Percentiles rank a stretch among this genome's conserved stretches.
These are phyloP conservation scores for Metopolophium dirhodum DNA, from an alignment of 1,140 invertebrate species.

Conservation along the genomic window DNA sequence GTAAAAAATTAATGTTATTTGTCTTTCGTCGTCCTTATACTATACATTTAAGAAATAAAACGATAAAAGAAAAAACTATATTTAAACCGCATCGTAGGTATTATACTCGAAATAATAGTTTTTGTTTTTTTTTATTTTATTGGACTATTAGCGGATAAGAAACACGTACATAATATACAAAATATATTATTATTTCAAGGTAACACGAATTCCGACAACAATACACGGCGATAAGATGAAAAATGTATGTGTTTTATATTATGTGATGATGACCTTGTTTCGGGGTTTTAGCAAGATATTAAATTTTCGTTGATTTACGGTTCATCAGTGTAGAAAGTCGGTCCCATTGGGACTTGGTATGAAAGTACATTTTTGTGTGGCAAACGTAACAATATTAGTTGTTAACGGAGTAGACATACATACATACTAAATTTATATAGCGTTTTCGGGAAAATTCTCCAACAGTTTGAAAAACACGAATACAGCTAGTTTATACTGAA, in stretches of 20 bases:
- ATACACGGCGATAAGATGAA: background rate
- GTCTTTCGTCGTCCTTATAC: background rate
- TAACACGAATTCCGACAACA: background rate
- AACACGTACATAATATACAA: background rate
- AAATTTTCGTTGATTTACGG: conserved; percentile 31
- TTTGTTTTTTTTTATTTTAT: background rate
- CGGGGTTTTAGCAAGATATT: background rate
- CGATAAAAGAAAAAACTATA: background rate
- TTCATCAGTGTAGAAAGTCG: background rate
- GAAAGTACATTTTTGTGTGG: background rate
- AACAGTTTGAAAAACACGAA: background rate
- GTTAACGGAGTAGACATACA: background rate
- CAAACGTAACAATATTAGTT: background rate
- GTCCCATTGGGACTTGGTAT: background rate
- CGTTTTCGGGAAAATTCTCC: background rate
- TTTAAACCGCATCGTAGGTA: background rate
- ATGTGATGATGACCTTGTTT: background rate
- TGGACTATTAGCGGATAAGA: background rate
- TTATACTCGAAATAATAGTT: background rate
- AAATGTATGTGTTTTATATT: background rate
- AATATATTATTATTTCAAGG: background rate
- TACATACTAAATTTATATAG: background rate
- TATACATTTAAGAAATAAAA: background rate
- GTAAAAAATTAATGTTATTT: conserved; percentile 15
- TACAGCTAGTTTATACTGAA: background rate